Evolutionary conservation across 2,797 vertebrate species (phyloP).

Genomic region (Typhlichthys eigenmanni): DNA sequence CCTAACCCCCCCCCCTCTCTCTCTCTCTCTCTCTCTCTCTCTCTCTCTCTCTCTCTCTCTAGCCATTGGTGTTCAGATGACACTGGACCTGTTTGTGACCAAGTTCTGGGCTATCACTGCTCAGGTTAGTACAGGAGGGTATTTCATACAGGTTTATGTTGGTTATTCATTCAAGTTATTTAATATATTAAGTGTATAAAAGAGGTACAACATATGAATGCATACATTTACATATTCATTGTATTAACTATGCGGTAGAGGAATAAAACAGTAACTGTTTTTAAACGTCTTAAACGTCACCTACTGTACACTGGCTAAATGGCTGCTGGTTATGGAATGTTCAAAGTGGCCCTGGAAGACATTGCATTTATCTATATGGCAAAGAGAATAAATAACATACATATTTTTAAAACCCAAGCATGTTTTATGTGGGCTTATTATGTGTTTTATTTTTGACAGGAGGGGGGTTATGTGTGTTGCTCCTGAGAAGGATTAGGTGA

Average conservation of each 20-base stretch:
- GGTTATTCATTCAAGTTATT: background rate
- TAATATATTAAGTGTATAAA: too few relatives aligned
- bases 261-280: too few relatives aligned
- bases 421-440: background rate
- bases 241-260: too few relatives aligned
- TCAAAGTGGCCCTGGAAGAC: too few relatives aligned
- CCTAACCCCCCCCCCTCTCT: slow-evolving; percentile 10
- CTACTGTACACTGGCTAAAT: too few relatives aligned
- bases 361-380: slow-evolving; percentile 15
- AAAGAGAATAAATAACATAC: slow-evolving; percentile 30
- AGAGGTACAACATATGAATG: too few relatives aligned
- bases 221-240: too few relatives aligned
- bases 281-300: too few relatives aligned
- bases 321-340: too few relatives aligned
- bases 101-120: slow-evolving; percentile 57
- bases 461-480: too few relatives aligned
- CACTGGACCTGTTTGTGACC: slow-evolving; percentile 58
- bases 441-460: too few relatives aligned
- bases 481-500: too few relatives aligned
- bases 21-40: slow-evolving; percentile 9
- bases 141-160: background rate
- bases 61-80: slow-evolving; percentile 71
- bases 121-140: slow-evolving; percentile 51
- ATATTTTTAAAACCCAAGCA: background rate
- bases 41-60: slow-evolving; percentile 26